A percentile compares a stretch with the other conserved stretches of the same genome.
These are phyloP conservation scores for Meandrina meandrites DNA, from an alignment of 92 coral and sea anemone genomes.

Conservation along the genomic window DNA sequence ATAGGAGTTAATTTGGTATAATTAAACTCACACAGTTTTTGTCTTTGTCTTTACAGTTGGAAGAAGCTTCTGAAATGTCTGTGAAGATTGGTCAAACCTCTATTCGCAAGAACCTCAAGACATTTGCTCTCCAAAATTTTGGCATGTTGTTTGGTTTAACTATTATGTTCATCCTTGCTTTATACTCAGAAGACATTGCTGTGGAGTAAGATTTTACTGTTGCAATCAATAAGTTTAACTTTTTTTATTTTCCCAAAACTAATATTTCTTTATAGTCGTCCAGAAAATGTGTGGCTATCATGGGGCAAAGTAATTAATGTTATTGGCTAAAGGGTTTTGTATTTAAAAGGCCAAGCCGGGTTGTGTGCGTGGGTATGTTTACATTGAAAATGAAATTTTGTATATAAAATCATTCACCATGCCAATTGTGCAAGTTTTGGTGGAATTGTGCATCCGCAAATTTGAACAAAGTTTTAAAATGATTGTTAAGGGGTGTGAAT, in stretches of 20 bases:
- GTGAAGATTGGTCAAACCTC: conserved; percentile 68
- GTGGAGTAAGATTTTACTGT: neutral
- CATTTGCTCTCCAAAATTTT: conserved; percentile 78
- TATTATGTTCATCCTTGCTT: conserved; percentile 83
- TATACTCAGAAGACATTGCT: conserved; percentile 42
- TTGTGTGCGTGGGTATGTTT: neutral
- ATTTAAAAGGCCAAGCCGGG: neutral
- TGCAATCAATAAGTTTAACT: neutral
- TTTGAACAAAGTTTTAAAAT: no score
- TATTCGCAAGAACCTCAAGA: conserved; percentile 65
- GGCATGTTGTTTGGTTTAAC: conserved; percentile 85
- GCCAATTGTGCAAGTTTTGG: neutral
- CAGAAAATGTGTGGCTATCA: neutral
- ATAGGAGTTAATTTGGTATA: no score
- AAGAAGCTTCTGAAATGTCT: conserved; percentile 95
- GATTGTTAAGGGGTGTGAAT: no score
- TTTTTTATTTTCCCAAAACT: neutral
- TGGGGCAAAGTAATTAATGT: neutral
- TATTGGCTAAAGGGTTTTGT: neutral
- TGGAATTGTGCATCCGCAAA: neutral
- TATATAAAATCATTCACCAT: neutral
- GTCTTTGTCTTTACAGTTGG: conserved; percentile 60
- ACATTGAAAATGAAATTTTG: neutral
- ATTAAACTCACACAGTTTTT: neutral
- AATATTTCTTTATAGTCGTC: neutral